A percentile compares a stretch with the other conserved stretches of the same genome.
Evolutionary conservation across 2,888 invertebrate species (phyloP).

Genomic region (Bugula neritina): DNA sequence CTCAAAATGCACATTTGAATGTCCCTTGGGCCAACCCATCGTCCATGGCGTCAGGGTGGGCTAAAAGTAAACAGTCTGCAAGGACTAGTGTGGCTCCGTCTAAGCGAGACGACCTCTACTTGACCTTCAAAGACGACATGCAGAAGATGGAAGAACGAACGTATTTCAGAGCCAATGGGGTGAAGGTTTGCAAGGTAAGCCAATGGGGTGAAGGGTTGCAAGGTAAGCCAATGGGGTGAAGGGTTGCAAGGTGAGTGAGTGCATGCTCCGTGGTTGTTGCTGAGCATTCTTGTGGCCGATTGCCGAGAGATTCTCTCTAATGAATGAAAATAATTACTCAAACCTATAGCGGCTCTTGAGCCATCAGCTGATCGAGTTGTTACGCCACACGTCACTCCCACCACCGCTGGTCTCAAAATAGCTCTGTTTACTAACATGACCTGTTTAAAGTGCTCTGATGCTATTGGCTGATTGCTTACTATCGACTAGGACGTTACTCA

Average conservation of each 20-base stretch:
- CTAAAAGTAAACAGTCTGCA: conserved; percentile 10
- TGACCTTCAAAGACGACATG: conserved; percentile 19
- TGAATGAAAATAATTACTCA: not conserved
- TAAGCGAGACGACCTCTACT: conserved; percentile 1
- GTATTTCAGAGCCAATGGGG: not conserved
- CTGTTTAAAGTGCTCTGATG: too few species aligned
- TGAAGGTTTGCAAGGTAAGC: conserved; percentile 23
- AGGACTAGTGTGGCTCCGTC: not conserved
- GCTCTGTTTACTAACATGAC: conserved; percentile 13
- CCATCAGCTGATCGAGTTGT: conserved; percentile 2
- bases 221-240: not conserved
- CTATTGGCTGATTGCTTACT: too few species aligned
- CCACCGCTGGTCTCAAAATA: too few species aligned
- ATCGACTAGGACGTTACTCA: too few species aligned
- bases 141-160: conserved; percentile 25
- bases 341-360: not conserved
- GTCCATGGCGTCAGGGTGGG: too few species aligned
- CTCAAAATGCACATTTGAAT: too few species aligned
- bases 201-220: not conserved
- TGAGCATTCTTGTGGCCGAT: too few species aligned
- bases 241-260: not conserved
- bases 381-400: not conserved
- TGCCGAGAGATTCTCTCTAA: too few species aligned
- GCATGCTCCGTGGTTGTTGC: not conserved
- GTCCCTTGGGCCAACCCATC: too few species aligned